phyloP scores from a whole-genome alignment of 1,140 invertebrate species.

The Papilio helenus region DNA sequence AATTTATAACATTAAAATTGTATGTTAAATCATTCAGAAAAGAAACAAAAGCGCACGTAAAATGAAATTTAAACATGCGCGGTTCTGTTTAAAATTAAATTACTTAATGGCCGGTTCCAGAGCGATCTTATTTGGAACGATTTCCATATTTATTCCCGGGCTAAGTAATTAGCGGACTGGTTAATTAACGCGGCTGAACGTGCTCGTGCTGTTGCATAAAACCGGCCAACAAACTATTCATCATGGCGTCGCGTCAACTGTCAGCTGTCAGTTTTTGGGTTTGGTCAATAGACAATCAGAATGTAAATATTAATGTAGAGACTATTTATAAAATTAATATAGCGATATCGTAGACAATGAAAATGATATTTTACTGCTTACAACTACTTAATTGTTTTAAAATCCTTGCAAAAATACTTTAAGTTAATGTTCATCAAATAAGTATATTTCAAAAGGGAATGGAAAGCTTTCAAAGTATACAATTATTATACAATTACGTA shows the following conservation, averaged over 20 bases:
- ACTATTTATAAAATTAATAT: too few relatives aligned
- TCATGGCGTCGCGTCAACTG: conserved; percentile 35
- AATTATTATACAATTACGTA: conserved; percentile 2
- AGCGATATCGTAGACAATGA: too few relatives aligned
- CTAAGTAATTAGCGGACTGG: conserved; percentile 33
- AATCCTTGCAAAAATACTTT: too few relatives aligned
- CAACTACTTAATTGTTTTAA: too few relatives aligned
- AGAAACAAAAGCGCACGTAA: neutral
- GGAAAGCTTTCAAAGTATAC: conserved; percentile 21
- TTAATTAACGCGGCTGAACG: conserved; percentile 34
- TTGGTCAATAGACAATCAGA: too few relatives aligned
- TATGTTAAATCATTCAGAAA: neutral
- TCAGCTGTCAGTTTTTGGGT: conserved; percentile 34
- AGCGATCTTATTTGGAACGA: conserved; percentile 29
- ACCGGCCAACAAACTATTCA: conserved; percentile 30
- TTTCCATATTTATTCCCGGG: conserved; percentile 34
- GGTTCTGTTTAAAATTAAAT: conserved; percentile 29
- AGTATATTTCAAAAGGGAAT: conserved; percentile 2
- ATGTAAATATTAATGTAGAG: too few relatives aligned
- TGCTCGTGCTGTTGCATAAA: conserved; percentile 18
- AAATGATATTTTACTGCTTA: too few relatives aligned
- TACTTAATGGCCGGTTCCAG: conserved; percentile 18
- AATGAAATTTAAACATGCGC: conserved; percentile 11
- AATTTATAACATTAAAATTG: neutral
- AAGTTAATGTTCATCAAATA: neutral